Percentiles rank a stretch among this genome's conserved stretches.
Conservation (phyloP, 2,113 vertebrate genomes). For the Speoplatyrhinus poulsoni region DNA sequence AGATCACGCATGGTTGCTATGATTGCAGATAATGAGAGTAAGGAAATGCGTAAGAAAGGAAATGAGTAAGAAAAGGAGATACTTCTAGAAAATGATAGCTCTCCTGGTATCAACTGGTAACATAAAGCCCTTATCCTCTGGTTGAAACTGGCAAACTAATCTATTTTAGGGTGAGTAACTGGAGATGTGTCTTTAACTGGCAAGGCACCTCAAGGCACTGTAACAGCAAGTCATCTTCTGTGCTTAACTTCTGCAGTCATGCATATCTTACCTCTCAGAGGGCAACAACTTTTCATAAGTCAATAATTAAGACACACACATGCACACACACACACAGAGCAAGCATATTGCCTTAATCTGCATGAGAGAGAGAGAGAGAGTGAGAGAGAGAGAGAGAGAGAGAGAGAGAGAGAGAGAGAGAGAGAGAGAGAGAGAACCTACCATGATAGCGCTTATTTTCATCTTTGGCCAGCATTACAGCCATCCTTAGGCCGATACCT, state of each 20-base stretch:
- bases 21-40: constrained; percentile 68
- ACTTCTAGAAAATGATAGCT: too few species aligned
- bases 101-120: too few species aligned
- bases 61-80: too few species aligned
- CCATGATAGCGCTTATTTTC: constrained; percentile 78
- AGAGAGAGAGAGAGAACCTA: constrained; percentile 35
- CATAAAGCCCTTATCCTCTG: too few species aligned
- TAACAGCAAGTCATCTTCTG: too few species aligned
- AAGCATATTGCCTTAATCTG: neutral
- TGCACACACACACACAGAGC: neutral
- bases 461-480: constrained; percentile 75
- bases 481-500: constrained; percentile 77
- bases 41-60: too few species aligned
- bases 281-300: neutral
- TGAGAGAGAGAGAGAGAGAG: neutral
- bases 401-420: neutral
- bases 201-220: too few species aligned
- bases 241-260: too few species aligned
- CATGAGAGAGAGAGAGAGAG: neutral
- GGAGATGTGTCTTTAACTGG: too few species aligned
- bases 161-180: too few species aligned
- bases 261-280: too few species aligned
- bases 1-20: constrained; percentile 90
- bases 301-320: neutral
- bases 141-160: too few species aligned